Conservation (phyloP, 2,888 invertebrate species). For the Venusia cambrica region DNA sequence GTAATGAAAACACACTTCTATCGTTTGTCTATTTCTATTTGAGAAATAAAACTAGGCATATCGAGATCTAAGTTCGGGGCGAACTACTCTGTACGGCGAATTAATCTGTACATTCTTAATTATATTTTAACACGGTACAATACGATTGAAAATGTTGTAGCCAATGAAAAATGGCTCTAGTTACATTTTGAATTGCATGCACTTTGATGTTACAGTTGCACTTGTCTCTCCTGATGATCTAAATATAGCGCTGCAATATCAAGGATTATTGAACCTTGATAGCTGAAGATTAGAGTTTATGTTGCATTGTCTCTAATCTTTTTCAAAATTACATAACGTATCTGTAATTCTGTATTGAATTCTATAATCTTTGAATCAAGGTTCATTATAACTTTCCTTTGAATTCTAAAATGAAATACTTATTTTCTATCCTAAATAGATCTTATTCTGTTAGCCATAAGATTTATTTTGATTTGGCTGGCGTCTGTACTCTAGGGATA, state of each 20-base stretch:
- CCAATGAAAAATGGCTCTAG: conserved; percentile 26
- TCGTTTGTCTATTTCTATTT: too few relatives aligned
- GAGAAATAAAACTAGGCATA: too few relatives aligned
- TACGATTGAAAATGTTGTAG: conserved; percentile 23
- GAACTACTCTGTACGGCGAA: too few relatives aligned
- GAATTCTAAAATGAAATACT: conserved; percentile 3
- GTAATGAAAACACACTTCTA: too few relatives aligned
- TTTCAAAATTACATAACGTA: too few relatives aligned
- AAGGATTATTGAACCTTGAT: conserved; percentile 5
- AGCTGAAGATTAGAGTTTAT: too few relatives aligned
- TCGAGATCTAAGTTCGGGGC: too few relatives aligned
- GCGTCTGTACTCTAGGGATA: too few relatives aligned
- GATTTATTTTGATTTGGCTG: conserved; percentile 12
- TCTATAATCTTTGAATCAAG: conserved; percentile 21
- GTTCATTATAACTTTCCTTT: conserved; percentile 22
- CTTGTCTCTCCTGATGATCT: conserved; percentile 41
- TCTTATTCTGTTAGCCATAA: conserved; percentile 5
- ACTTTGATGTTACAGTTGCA: conserved; percentile 43
- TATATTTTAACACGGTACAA: too few relatives aligned
- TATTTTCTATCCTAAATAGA: background rate
- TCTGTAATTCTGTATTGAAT: conserved; percentile 24
- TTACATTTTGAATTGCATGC: conserved; percentile 47
- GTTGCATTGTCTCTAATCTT: too few relatives aligned
- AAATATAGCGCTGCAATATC: conserved; percentile 15
- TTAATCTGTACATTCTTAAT: too few relatives aligned